A percentile compares a stretch with the other conserved stretches of the same genome.
Evolutionary conservation across 2,888 invertebrate genomes (phyloP).

Genomic region (Tanypteryx hageni): DNA sequence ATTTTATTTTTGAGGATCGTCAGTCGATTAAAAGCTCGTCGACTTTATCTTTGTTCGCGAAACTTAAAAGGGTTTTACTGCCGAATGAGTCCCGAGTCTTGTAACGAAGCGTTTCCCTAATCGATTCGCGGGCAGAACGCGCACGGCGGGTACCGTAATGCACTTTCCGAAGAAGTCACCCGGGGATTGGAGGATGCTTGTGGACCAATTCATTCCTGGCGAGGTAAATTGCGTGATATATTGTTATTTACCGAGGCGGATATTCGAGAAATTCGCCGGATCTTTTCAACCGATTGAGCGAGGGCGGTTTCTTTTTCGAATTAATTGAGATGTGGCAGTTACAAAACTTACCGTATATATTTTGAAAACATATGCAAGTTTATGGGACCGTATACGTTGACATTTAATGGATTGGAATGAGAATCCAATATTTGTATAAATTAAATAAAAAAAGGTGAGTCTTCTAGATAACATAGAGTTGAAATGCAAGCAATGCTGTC

Average conservation of each 20-base stretch:
- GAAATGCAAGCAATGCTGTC: too few species aligned
- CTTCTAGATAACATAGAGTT: too few species aligned
- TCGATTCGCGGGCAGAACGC: neutral
- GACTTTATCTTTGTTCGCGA: neutral
- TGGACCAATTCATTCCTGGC: neutral
- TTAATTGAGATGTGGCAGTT: neutral
- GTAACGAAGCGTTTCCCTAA: constrained; percentile 15
- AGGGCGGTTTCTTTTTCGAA: neutral
- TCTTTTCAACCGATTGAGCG: neutral
- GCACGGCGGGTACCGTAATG: neutral
- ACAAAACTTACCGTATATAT: neutral
- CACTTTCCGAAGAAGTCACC: neutral
- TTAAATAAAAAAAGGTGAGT: too few species aligned
- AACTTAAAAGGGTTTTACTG: neutral
- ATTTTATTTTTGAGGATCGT: neutral
- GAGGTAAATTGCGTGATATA: neutral
- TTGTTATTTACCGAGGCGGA: neutral
- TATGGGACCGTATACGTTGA: neutral
- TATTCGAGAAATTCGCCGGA: neutral
- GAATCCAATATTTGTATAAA: too few species aligned
- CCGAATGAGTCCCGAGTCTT: neutral
- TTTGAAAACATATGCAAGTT: neutral
- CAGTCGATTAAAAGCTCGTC: neutral
- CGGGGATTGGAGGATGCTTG: neutral
- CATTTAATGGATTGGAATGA: too few species aligned